Evolutionary conservation across 2,113 vertebrate genomes (phyloP), one percentile per base, ranked within the genome.

Genomic region (Nettapus auritus): DNA sequence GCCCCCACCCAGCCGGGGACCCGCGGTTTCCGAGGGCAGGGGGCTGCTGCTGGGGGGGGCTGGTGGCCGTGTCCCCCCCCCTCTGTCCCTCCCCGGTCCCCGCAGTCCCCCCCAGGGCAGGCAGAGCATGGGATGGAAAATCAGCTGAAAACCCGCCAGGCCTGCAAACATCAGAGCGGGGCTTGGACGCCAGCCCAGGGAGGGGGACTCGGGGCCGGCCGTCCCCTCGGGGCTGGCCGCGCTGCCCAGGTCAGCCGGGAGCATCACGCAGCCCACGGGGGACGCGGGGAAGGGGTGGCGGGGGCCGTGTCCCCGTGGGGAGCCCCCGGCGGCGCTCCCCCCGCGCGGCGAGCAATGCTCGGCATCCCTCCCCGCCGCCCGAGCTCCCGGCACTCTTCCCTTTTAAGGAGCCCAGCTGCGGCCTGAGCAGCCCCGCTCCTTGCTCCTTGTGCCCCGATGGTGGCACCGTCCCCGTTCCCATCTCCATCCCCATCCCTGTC

Each of bases 11-110:
- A 53, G 1, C 4, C 3, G 2, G 16, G 25, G n/a, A 69, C 50
- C 10, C 1, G 0, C 23, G 1, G 25, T 38, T 5, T 3, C 22
- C 0, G 6, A 20, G 23, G 46, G 36, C 4, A 1, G 0, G 0
- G 26, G 22, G 78, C 36, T 40, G 21, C 18, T 38, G n/a, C 53
- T 36, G 77, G 6, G 14, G 3, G 0, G 21, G 60, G n/a, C 73
- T 67, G 64, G 50, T 64, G 82, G 23, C 28, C 26, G 44, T 19
- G 15, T 2, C 5, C 19, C 6, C 28, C 13, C 23, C 26, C 25
- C 42, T 11, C 6, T 12, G 50, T 11, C 50, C 6, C 18, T 0
- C 1, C 34, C 40, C 1, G 3, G 28, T 57, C 64, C 77, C 46
- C 1, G 3, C 73, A 36, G 50, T 36, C 63, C 52, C 59, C 79